Conservation (phyloP, 2,113 vertebrate species). For the Notothenia rossii region DNA sequence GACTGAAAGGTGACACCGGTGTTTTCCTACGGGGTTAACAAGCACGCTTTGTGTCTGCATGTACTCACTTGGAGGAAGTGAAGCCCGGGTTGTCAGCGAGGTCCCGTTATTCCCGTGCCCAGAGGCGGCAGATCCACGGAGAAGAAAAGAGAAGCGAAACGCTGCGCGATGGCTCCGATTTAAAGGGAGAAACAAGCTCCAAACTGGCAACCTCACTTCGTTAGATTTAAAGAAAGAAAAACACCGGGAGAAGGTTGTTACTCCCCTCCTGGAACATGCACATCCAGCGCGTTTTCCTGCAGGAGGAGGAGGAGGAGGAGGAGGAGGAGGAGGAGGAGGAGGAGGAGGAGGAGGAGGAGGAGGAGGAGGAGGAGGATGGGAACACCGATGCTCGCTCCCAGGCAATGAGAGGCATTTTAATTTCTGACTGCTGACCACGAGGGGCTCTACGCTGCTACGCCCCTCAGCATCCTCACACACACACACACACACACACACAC, state of each 20-base stretch:
- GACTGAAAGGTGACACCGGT: background rate
- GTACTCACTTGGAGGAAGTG: slow-evolving; percentile 65
- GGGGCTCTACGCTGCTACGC: slow-evolving; percentile 60
- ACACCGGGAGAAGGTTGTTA: slow-evolving; percentile 20
- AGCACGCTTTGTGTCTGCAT: background rate
- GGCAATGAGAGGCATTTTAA: slow-evolving; percentile 46
- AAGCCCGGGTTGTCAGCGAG: background rate
- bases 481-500: no score
- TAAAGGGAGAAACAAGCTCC: slow-evolving; percentile 9
- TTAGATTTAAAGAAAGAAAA: background rate
- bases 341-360: background rate
- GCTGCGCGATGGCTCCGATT: slow-evolving; percentile 32
- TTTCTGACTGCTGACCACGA: slow-evolving; percentile 58
- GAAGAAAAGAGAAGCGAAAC: background rate
- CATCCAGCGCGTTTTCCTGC: slow-evolving; percentile 18
- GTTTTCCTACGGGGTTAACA: background rate
- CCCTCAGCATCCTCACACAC: slow-evolving; percentile 52
- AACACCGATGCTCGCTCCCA: slow-evolving; percentile 37
- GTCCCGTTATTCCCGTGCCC: slow-evolving; percentile 41
- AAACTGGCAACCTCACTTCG: slow-evolving; percentile 45
- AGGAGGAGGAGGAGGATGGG: background rate
- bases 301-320: background rate
- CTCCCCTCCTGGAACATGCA: slow-evolving; percentile 15
- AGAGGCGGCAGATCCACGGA: slow-evolving; percentile 23
- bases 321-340: no score